A percentile compares a stretch with the other conserved stretches of the same genome.
phyloP scores from a whole-genome alignment of 1,140 invertebrate genomes.

The Drosophila sp. region DNA sequence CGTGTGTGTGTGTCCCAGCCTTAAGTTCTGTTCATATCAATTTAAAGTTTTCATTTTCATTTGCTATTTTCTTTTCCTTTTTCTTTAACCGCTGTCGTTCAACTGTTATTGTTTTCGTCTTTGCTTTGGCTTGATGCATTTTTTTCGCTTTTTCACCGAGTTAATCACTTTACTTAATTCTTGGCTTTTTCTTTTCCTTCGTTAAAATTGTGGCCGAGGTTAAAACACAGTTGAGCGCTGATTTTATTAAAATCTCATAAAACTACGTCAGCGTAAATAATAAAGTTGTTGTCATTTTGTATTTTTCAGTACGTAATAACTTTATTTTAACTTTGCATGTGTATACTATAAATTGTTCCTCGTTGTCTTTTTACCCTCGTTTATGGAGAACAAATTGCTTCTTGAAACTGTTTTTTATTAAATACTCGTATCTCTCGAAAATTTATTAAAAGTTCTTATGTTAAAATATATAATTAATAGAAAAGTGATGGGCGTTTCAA shows the following conservation, averaged over 20 bases:
- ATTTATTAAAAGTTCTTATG: too few species aligned
- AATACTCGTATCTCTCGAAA: too few species aligned
- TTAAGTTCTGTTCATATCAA: slow-evolving; percentile 37
- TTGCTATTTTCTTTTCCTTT: slow-evolving; percentile 11
- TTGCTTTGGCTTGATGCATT: slow-evolving; percentile 32
- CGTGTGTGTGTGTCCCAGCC: slow-evolving; percentile 16
- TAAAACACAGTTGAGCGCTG: slow-evolving; percentile 20
- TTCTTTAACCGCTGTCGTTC: slow-evolving; percentile 20
- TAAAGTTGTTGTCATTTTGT: slow-evolving; percentile 60
- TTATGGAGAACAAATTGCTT: too few species aligned
- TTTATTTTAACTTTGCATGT: slow-evolving; percentile 6
- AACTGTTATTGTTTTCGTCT: slow-evolving; percentile 10
- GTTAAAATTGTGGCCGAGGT: slow-evolving; percentile 36
- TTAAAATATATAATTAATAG: too few species aligned
- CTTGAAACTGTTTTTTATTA: too few species aligned
- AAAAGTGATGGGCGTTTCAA: too few species aligned
- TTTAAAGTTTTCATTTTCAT: slow-evolving; percentile 43
- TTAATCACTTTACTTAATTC: slow-evolving; percentile 64
- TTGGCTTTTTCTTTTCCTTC: slow-evolving; percentile 38
- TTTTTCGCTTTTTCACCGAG: slow-evolving; percentile 38
- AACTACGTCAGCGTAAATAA: slow-evolving; percentile 67
- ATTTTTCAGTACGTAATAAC: slow-evolving; percentile 36
- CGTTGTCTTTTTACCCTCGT: not conserved
- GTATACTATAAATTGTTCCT: not conserved
- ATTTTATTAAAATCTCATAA: slow-evolving; percentile 72